phyloP scores from a whole-genome alignment of 2,888 invertebrate genomes.

The Drosophila affinis region DNA sequence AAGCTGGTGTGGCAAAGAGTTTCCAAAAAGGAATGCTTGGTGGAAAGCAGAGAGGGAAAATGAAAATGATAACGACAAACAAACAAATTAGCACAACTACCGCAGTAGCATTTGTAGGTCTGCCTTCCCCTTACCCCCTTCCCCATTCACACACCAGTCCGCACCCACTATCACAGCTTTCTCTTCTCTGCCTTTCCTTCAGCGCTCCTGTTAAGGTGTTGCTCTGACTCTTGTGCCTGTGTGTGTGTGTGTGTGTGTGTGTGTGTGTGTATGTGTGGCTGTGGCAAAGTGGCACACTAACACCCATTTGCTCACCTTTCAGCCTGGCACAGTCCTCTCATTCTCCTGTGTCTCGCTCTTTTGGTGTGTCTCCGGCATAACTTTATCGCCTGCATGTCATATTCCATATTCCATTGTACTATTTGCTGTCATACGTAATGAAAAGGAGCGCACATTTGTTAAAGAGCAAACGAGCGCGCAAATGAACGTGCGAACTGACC shows the following conservation, averaged over 20 bases:
- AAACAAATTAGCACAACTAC: slow-evolving; percentile 79
- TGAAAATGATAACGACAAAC: slow-evolving; percentile 77
- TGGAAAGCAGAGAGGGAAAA: slow-evolving; percentile 46
- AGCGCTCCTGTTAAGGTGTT: neutral
- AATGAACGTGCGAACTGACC: slow-evolving; percentile 77
- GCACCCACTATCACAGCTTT: slow-evolving; percentile 16
- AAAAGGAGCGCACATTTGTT: slow-evolving; percentile 72
- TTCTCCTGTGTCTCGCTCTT: slow-evolving; percentile 15
- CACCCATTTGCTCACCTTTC: slow-evolving; percentile 77
- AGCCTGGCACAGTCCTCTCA: slow-evolving; percentile 40
- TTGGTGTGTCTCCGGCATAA: slow-evolving; percentile 64
- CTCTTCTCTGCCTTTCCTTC: slow-evolving; percentile 1
- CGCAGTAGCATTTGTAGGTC: slow-evolving; percentile 59
- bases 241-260: slow-evolving; percentile 9
- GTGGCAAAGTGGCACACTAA: slow-evolving; percentile 62
- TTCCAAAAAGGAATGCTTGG: slow-evolving; percentile 60
- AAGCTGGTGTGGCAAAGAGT: slow-evolving; percentile 3
- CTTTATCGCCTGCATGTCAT: slow-evolving; percentile 80
- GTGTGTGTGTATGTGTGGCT: slow-evolving; percentile 23
- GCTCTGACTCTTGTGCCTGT: slow-evolving; percentile 1
- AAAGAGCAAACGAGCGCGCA: slow-evolving; percentile 67
- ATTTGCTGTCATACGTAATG: slow-evolving; percentile 74
- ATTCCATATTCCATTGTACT: slow-evolving; percentile 75
- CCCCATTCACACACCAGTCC: neutral
- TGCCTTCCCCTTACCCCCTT: neutral